Percentiles rank a stretch among this genome's conserved stretches.
phyloP scores from a whole-genome alignment of 2,797 vertebrate genomes.

The Acanthornis magna region DNA sequence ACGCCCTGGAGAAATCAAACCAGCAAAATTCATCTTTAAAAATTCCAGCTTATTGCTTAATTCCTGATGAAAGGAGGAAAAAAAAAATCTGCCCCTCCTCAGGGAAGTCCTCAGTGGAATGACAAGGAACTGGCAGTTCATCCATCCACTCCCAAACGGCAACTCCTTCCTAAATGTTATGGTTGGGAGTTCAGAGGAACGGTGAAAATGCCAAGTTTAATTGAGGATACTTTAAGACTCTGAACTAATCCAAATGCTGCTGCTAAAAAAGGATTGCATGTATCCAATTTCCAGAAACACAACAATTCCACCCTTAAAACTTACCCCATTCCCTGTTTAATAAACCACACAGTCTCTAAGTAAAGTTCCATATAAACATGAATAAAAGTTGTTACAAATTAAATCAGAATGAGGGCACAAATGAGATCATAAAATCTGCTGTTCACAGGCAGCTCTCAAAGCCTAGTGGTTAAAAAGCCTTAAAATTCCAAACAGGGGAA shows the following conservation, averaged over 20 bases:
- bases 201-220: neutral
- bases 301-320: neutral
- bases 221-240: neutral
- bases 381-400: neutral
- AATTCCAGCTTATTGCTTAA: neutral
- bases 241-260: neutral
- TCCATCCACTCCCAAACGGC: neutral
- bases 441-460: neutral
- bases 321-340: neutral
- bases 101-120: neutral
- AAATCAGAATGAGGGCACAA: neutral
- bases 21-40: neutral
- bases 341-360: neutral
- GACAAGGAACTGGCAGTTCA: neutral
- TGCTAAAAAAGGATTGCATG: neutral
- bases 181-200: neutral
- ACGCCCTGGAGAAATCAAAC: conserved; percentile 78
- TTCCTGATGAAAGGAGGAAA: neutral
- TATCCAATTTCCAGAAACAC: neutral
- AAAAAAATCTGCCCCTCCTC: neutral
- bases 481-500: neutral
- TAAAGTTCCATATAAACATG: neutral
- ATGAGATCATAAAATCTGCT: neutral
- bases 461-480: neutral
- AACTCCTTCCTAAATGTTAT: neutral